Conservation (phyloP, 2,113 vertebrate genomes). For the Callipepla squamata region DNA sequence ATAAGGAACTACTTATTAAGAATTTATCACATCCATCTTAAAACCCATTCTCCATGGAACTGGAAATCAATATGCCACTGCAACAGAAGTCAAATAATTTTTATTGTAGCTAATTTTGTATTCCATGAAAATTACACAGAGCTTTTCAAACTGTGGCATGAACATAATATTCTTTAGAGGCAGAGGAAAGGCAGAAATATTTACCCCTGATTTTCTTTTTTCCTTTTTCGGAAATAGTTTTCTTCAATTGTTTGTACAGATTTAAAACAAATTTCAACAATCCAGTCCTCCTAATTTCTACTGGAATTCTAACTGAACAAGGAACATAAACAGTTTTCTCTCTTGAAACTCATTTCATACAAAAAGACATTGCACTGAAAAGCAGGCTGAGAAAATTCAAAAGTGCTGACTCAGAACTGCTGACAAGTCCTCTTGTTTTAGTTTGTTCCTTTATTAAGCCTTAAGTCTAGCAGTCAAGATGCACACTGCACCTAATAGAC, state of each 20-base stretch:
- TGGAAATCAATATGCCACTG: slow-evolving; percentile 1
- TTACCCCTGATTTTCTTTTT: background rate
- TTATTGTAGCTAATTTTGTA: background rate
- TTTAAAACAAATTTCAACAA: background rate
- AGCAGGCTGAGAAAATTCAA: background rate
- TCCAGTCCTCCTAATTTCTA: background rate
- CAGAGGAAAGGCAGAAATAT: background rate
- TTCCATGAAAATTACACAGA: background rate
- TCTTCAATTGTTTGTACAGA: background rate
- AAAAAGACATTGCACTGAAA: background rate
- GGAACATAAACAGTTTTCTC: background rate
- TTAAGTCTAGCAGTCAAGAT: background rate
- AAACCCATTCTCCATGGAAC: background rate
- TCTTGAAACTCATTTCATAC: background rate
- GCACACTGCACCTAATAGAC: background rate
- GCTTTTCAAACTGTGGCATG: background rate
- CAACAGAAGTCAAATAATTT: background rate
- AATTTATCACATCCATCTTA: slow-evolving; percentile 7
- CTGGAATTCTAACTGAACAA: background rate
- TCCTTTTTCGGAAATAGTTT: background rate
- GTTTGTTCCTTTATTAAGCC: background rate
- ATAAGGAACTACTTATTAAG: background rate
- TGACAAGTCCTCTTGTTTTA: background rate
- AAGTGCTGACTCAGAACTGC: background rate
- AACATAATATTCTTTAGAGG: background rate